A percentile compares a stretch with the other conserved stretches of the same genome.
Evolutionary conservation across 1,140 invertebrate species (phyloP).

Genomic region (Himalopsyche phryganea): DNA sequence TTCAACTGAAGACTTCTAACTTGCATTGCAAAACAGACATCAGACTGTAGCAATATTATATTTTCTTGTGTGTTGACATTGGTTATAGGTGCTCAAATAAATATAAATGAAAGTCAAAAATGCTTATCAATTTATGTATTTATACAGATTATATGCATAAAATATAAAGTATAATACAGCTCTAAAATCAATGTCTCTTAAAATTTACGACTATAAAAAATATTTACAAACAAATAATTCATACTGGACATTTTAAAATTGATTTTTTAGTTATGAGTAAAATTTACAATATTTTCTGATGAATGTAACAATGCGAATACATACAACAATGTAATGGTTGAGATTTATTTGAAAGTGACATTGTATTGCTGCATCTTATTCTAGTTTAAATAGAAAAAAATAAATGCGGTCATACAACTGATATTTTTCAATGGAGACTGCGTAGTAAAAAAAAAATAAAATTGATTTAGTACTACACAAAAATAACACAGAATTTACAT

Average conservation of each 20-base stretch:
- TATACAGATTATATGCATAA: slow-evolving; percentile 32
- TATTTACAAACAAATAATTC: slow-evolving; percentile 12
- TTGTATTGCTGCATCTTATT: background rate
- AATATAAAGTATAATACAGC: slow-evolving; percentile 33
- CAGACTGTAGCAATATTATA: no score
- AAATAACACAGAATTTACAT: slow-evolving; percentile 13
- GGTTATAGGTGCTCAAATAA: no score
- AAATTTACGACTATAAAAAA: background rate
- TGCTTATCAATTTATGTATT: slow-evolving; percentile 18
- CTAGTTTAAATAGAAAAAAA: slow-evolving; percentile 11
- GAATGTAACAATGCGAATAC: background rate
- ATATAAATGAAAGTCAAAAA: no score
- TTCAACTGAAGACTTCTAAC: no score
- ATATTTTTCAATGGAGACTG: slow-evolving; percentile 3
- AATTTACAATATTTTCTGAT: slow-evolving; percentile 3
- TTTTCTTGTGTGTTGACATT: no score
- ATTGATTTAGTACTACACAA: slow-evolving; percentile 19
- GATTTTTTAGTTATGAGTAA: slow-evolving; percentile 6
- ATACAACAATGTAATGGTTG: slow-evolving; percentile 2
- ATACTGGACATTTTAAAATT: slow-evolving; percentile 22
- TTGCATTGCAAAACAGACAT: no score
- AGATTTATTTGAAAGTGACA: background rate
- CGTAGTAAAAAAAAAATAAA: slow-evolving; percentile 31
- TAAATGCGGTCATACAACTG: slow-evolving; percentile 18
- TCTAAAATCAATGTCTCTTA: slow-evolving; percentile 22